Conservation (phyloP, 2,797 vertebrate genomes). For the Myotis planiceps region DNA sequence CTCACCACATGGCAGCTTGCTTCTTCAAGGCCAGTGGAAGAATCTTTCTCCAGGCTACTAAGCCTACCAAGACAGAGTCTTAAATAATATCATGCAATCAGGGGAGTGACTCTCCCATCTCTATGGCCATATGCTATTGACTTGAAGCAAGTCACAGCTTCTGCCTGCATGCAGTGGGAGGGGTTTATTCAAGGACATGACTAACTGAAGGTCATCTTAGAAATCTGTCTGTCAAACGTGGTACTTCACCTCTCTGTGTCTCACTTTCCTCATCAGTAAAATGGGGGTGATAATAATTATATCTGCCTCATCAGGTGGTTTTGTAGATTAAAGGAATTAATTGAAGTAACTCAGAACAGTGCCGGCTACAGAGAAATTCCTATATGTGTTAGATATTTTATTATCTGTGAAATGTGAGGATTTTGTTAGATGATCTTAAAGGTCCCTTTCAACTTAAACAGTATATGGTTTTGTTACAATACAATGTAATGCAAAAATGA, state of each 20-base stretch:
- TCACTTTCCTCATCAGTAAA: background rate
- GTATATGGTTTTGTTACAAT: background rate
- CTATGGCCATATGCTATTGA: accelerated
- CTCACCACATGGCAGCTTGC: background rate
- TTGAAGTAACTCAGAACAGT: background rate
- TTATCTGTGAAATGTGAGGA: background rate
- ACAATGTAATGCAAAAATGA: background rate
- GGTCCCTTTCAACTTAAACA: background rate
- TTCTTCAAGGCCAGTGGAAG: background rate
- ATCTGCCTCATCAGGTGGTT: background rate
- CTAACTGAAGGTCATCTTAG: background rate
- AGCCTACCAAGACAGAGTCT: background rate
- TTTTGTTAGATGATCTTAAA: background rate
- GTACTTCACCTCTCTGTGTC: background rate
- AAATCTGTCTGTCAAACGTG: background rate
- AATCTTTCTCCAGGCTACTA: background rate
- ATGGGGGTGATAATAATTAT: background rate
- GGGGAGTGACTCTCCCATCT: background rate
- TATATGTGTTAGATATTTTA: background rate
- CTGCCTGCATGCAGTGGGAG: background rate
- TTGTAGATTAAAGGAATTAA: slow-evolving; percentile 20
- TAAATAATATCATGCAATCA: background rate
- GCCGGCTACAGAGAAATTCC: background rate
- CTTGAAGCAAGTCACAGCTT: background rate
- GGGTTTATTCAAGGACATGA: background rate